These are phyloP conservation scores for Perdix hodgsoniae DNA, from an alignment of 2,797 vertebrate genomes.

Conservation along the genomic window DNA sequence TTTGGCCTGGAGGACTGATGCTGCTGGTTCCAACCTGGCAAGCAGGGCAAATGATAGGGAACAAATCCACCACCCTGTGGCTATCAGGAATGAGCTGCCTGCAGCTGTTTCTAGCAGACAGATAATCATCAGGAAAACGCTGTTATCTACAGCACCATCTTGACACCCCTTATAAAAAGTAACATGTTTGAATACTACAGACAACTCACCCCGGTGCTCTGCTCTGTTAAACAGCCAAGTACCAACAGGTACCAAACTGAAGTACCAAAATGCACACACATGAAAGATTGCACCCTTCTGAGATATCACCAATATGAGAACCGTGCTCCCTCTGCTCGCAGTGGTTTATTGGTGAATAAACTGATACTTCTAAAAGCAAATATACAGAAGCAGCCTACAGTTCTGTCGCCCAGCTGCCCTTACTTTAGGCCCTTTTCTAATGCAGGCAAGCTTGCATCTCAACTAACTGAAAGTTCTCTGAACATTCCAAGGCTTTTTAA, in stretches of 20 bases:
- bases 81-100: background rate
- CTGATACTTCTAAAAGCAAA: background rate
- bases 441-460: background rate
- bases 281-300: background rate
- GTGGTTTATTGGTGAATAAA: background rate
- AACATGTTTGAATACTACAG: background rate
- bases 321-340: rapidly evolving
- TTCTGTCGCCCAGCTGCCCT: background rate
- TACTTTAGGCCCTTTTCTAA: background rate
- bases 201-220: background rate
- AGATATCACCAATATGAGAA: background rate
- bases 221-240: background rate
- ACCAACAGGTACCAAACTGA: background rate
- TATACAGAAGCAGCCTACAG: rapidly evolving
- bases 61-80: background rate
- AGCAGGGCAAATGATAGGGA: background rate
- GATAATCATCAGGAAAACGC: background rate
- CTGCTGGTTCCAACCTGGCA: background rate
- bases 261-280: rapidly evolving
- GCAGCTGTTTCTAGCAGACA: background rate
- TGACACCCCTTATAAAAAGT: too few species aligned
- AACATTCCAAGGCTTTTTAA: background rate
- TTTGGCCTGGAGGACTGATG: background rate
- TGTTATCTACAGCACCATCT: background rate
- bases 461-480: background rate